Percentiles rank a stretch among this genome's conserved stretches.
Evolutionary conservation across 2,113 vertebrate species (phyloP).

Genomic region (Miniopterus natalensis): DNA sequence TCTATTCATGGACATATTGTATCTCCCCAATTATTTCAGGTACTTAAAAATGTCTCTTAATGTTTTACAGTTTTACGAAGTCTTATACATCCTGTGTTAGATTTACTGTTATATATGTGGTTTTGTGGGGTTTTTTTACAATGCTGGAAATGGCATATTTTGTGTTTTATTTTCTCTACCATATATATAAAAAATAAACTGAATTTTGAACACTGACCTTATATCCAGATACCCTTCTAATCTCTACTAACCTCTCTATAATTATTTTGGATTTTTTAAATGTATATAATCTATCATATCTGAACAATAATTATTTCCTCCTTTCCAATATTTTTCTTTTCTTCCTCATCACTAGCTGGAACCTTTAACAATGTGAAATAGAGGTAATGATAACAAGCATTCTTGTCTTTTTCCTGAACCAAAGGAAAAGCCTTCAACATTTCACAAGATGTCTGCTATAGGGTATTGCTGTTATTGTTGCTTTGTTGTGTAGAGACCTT

Average conservation of each 20-base stretch:
- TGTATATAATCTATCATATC: not conserved
- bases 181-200: not conserved
- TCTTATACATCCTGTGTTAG: not conserved
- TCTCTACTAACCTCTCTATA: not conserved
- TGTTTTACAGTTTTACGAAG: slow-evolving; percentile 9
- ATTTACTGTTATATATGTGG: not conserved
- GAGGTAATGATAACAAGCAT: not conserved
- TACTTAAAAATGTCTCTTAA: slow-evolving; percentile 9
- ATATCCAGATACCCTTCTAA: not conserved
- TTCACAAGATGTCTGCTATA: not conserved
- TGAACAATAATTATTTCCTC: not conserved
- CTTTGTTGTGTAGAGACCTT: not conserved
- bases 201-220: not conserved
- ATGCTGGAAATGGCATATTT: not conserved
- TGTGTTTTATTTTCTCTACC: not conserved
- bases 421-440: not conserved
- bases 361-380: slow-evolving; percentile 13
- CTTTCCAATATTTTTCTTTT: not conserved
- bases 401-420: slow-evolving; percentile 18
- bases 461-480: not conserved
- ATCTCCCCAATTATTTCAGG: not conserved
- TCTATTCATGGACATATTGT: not conserved
- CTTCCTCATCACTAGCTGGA: not conserved
- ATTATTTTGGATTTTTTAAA: slow-evolving; percentile 47
- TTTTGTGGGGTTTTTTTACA: not conserved